These are phyloP conservation scores for Lordiphosa fenestrarum DNA, from an alignment of 2,888 invertebrate genomes.

Conservation along the genomic window DNA sequence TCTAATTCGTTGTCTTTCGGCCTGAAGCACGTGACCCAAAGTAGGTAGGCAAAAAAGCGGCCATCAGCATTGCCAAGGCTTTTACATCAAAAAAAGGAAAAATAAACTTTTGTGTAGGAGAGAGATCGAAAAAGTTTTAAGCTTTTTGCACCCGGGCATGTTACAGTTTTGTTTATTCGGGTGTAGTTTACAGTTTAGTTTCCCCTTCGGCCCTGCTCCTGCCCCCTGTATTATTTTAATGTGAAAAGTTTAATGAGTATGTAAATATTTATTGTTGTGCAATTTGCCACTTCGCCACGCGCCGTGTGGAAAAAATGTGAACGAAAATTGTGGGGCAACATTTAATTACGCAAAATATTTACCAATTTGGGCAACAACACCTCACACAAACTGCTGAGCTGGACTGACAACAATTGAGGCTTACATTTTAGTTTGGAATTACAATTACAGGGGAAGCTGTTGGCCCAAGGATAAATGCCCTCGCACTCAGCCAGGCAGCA, in stretches of 20 bases:
- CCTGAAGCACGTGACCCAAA: constrained; percentile 38
- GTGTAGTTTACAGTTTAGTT: constrained; percentile 36
- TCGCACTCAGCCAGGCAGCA: constrained; percentile 7
- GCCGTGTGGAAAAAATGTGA: constrained; percentile 5
- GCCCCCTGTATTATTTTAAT: constrained; percentile 47
- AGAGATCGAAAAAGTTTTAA: constrained; percentile 64
- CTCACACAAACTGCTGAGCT: constrained; percentile 3
- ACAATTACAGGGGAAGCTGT: constrained; percentile 3
- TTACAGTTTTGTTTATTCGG: constrained; percentile 35
- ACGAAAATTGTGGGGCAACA: constrained; percentile 16
- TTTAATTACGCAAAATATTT: constrained; percentile 36
- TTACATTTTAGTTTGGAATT: no score
- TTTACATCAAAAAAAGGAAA: constrained; percentile 19
- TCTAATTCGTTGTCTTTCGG: no score
- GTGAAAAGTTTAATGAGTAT: constrained; percentile 67
- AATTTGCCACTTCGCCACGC: constrained; percentile 18
- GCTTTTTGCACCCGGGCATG: constrained; percentile 19
- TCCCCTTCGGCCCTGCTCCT: constrained; percentile 4
- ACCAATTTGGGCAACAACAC: constrained; percentile 29
- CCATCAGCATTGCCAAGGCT: constrained; percentile 19
- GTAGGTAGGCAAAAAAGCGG: no score
- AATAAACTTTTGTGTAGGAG: constrained; percentile 15
- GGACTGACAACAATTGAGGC: not conserved
- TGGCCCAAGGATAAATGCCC: constrained; percentile 11
- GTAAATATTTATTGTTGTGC: constrained; percentile 66